phyloP scores from a whole-genome alignment of 1,140 invertebrate genomes.

The Oryctes rhinoceros region DNA sequence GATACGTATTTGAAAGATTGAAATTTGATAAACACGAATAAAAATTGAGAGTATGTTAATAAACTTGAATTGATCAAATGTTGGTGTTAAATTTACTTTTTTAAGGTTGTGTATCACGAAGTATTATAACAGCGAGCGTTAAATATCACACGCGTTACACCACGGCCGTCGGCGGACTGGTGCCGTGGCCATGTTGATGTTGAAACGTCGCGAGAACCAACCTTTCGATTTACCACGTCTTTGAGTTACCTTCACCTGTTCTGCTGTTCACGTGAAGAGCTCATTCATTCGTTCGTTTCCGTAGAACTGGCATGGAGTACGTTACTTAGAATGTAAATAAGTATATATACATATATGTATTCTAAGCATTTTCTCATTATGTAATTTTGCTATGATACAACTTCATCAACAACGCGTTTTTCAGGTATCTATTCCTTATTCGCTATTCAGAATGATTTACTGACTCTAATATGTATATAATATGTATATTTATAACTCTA shows the following conservation, averaged over 20 bases:
- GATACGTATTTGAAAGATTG: not conserved
- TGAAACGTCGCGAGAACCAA: conserved; percentile 48
- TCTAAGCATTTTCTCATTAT: too few relatives aligned
- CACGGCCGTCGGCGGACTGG: conserved; percentile 44
- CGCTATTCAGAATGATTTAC: too few relatives aligned
- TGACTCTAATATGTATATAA: too few relatives aligned
- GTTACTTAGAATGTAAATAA: too few relatives aligned
- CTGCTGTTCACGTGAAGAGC: conserved; percentile 46
- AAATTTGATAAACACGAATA: not conserved
- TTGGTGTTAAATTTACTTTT: too few relatives aligned
- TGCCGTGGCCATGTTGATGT: conserved; percentile 52
- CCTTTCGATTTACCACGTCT: conserved; percentile 44
- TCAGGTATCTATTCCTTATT: too few relatives aligned
- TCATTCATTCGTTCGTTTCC: not conserved
- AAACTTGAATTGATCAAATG: too few relatives aligned
- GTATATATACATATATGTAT: too few relatives aligned
- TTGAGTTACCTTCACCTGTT: conserved; percentile 46
- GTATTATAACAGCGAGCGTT: not conserved
- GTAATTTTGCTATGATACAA: too few relatives aligned
- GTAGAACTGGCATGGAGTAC: not conserved
- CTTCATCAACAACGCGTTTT: too few relatives aligned
- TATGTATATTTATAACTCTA: too few relatives aligned
- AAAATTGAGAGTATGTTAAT: too few relatives aligned
- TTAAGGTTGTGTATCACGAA: not conserved
- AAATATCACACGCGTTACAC: conserved; percentile 41